phyloP scores from a whole-genome alignment of 2,113 vertebrate genomes.

The Camelus dromedarius region DNA sequence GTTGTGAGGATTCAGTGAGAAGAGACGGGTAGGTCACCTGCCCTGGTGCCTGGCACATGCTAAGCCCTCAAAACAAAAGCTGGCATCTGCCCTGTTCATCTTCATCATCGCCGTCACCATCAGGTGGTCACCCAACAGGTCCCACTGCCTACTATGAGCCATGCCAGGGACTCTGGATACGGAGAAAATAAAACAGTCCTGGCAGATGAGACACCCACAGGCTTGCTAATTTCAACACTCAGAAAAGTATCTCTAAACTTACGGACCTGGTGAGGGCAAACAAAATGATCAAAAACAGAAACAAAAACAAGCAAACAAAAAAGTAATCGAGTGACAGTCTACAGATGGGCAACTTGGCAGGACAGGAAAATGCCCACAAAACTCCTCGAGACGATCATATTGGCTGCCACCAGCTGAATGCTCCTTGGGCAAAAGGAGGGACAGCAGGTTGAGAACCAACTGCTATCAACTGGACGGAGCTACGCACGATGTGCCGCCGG shows the following conservation, averaged over 20 bases:
- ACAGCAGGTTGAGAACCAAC: fast-evolving
- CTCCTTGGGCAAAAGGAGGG: not conserved
- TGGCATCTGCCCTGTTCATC: not conserved
- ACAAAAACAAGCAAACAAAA: not conserved
- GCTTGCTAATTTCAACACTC: not conserved
- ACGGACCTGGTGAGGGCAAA: not conserved
- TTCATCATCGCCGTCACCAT: too few relatives aligned
- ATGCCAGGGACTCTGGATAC: not conserved
- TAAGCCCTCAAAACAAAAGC: not conserved
- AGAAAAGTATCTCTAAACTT: not conserved
- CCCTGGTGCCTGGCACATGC: not conserved
- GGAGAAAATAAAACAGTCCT: not conserved
- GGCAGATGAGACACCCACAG: fast-evolving
- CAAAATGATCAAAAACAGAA: not conserved
- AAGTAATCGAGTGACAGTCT: not conserved
- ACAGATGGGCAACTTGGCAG: not conserved
- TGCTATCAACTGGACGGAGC: fast-evolving
- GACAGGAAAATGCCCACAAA: fast-evolving
- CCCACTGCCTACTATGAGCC: not conserved
- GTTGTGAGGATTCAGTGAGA: not conserved
- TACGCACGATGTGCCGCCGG: fast-evolving
- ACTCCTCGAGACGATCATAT: not conserved
- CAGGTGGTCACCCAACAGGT: not conserved
- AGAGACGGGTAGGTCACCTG: not conserved
- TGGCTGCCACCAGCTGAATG: not conserved